A percentile compares a stretch with the other conserved stretches of the same genome.
These are phyloP conservation scores for Dendrocincla fuliginosa DNA, from an alignment of 2,797 vertebrate species.

Conservation along the genomic window DNA sequence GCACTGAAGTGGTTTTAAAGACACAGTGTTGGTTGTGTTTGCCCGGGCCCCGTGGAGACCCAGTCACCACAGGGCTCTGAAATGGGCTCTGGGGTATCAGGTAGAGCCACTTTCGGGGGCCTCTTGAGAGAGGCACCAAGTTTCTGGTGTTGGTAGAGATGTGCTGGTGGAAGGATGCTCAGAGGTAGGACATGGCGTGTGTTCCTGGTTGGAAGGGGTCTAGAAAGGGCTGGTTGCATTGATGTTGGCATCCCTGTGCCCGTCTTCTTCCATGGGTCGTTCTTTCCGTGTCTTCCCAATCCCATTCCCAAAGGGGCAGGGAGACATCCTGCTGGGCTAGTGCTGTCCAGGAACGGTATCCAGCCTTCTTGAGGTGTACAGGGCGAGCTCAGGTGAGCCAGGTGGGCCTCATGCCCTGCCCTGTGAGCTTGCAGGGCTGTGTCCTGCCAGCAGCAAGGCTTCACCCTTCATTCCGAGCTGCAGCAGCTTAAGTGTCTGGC, in stretches of 20 bases:
- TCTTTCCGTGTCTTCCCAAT: not conserved
- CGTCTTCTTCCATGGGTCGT: fast-evolving
- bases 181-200: not conserved
- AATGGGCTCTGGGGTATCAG: not conserved
- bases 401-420: not conserved
- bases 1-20: slow-evolving; percentile 83
- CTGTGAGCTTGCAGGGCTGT: not conserved
- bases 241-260: not conserved
- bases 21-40: slow-evolving; percentile 67
- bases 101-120: not conserved
- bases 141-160: not conserved
- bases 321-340: not conserved
- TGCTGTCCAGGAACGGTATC: not conserved
- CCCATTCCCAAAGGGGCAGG: fast-evolving
- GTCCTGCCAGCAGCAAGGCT: not conserved
- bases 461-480: not conserved
- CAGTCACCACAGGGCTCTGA: not conserved
- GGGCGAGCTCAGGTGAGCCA: not conserved
- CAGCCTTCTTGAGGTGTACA: fast-evolving
- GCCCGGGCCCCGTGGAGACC: slow-evolving; percentile 25
- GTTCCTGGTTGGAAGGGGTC: not conserved
- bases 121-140: not conserved
- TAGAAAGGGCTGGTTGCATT: not conserved
- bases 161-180: not conserved
- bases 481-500: not conserved